Evolutionary conservation across 2,888 invertebrate genomes (phyloP).

Genomic region (Apotomis turbidana): DNA sequence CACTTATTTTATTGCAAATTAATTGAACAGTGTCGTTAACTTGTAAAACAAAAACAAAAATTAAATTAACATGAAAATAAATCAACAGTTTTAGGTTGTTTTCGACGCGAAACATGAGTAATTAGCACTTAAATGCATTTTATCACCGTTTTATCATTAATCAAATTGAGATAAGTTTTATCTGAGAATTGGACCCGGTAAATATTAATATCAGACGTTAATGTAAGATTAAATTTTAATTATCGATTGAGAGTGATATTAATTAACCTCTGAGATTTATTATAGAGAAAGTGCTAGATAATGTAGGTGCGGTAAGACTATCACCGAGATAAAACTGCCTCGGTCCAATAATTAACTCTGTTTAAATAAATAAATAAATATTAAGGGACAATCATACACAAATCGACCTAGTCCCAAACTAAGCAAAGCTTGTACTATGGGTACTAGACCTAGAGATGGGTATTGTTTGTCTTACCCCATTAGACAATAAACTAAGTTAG

Average conservation of each 20-base stretch:
- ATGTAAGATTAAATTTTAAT: slow-evolving; percentile 9
- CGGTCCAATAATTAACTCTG: too few species aligned
- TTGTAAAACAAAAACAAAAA: not conserved
- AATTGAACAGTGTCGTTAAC: not conserved
- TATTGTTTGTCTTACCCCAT: too few species aligned
- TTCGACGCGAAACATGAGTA: not conserved
- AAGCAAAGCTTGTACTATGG: too few species aligned
- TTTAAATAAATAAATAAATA: too few species aligned
- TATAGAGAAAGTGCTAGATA: too few species aligned
- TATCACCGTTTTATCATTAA: slow-evolving; percentile 14
- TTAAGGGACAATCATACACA: too few species aligned
- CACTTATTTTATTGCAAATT: not conserved
- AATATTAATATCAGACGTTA: slow-evolving; percentile 1
- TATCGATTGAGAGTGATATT: not conserved
- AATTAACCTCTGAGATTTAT: too few species aligned
- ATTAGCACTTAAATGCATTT: slow-evolving; percentile 24
- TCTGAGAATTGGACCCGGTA: slow-evolving; percentile 15
- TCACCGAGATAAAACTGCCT: too few species aligned
- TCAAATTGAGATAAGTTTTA: slow-evolving; percentile 21
- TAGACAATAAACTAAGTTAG: too few species aligned
- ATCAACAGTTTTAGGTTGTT: not conserved
- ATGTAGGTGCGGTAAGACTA: too few species aligned
- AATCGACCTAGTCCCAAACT: too few species aligned
- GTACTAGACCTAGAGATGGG: too few species aligned
- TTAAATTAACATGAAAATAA: not conserved